These are phyloP conservation scores for Brachyhypopomus occidentalis DNA, from an alignment of 2,113 vertebrate species.

Conservation along the genomic window DNA sequence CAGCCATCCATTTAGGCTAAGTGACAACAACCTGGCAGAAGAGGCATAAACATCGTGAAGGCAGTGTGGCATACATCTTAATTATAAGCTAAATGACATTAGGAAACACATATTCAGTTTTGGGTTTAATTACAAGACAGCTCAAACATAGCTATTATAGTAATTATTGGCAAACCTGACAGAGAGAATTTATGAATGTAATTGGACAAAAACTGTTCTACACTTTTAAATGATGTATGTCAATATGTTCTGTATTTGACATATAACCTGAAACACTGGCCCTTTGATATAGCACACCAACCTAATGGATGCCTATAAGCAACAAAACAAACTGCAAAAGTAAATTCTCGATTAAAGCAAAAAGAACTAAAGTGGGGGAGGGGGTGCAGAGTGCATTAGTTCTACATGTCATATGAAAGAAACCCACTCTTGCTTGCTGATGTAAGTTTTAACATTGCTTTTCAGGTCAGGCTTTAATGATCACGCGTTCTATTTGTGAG, in stretches of 20 bases:
- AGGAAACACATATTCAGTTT: not conserved
- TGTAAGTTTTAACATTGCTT: slow-evolving; percentile 13
- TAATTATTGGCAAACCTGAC: slow-evolving; percentile 4
- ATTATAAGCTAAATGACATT: slow-evolving; percentile 18
- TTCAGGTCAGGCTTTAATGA: not conserved
- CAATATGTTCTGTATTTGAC: slow-evolving; percentile 1
- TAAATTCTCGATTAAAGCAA: not conserved
- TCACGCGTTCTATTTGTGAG: slow-evolving; percentile 6
- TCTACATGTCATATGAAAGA: not conserved
- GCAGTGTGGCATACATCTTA: not conserved
- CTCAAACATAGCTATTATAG: slow-evolving; percentile 4
- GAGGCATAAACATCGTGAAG: not conserved
- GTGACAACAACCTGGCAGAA: not conserved
- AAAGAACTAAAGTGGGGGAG: not conserved
- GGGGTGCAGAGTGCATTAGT: not conserved
- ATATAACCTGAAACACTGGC: not conserved
- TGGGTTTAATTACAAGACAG: not conserved
- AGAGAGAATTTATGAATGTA: not conserved
- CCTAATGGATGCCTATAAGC: not conserved
- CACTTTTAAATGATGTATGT: not conserved
- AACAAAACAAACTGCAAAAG: not conserved
- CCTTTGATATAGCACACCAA: not conserved
- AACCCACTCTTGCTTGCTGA: not conserved
- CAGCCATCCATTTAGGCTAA: not conserved
- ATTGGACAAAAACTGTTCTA: not conserved